Base-by-base conservation (phyloP, 2,113 vertebrate species). In the Catagonus wagneri region DNA sequence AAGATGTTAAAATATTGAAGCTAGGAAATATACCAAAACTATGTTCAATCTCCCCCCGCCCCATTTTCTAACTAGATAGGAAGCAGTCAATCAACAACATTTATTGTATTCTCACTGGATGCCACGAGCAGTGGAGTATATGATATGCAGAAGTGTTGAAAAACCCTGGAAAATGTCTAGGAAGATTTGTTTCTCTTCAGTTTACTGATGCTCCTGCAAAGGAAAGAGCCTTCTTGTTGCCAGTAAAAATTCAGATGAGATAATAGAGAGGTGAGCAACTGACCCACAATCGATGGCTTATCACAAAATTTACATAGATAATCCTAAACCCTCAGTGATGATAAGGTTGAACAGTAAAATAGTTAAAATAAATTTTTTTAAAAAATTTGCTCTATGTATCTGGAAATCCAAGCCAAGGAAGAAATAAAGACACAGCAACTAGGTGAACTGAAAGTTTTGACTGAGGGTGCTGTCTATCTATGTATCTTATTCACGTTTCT, bases 11-110 rank as follows among this genome's bases (percentile, higher is more conserved):
- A 88, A 92, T 90, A 65, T 74, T 90, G 36, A 96, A 60, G 19
- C 32, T 87, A 36, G 36, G 14, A 89, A 90, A 56, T 34, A 15
- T 80, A 94, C 50, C 36, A 36, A 78, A 94, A 68, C 20, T 6
- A 27, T 72, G 23, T 84, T 72, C 83, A 69, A 72, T 71, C 32
- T 61, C 7, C 4, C 36, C 66, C 16, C n/a, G n/a, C 54, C 32
- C 19, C 2, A 36, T 71, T 89, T 89, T 75, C 32, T 29, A 94
- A 34, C 34, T 63, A 58, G 25, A 50, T 34, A 80, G 89, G 95
- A 94, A 96, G 52, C 39, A 89, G 39, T 93, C 89, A 93, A 7
- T 96, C 89, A 97, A 54, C 69, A 96, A 14, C 39, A 71, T 71
- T 89, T 93, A 96, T 94, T 94, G 68, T 78, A 29, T 3, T 91